These are phyloP conservation scores for Rhinolophus ferrumequinum DNA, from an alignment of 2,113 vertebrate species.

Conservation along the genomic window DNA sequence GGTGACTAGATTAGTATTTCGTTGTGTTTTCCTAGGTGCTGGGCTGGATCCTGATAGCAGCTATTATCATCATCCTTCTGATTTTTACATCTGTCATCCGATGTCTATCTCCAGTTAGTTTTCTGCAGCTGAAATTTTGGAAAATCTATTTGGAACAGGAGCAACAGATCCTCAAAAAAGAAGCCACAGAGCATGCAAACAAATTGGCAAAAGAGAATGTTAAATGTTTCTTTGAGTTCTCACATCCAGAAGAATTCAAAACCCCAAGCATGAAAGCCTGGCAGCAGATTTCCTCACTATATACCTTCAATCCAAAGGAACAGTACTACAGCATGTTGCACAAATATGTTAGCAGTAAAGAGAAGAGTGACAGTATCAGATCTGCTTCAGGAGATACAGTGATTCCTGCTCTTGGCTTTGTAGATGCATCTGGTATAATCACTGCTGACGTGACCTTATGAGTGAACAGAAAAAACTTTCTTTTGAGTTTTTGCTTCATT, in stretches of 20 bases:
- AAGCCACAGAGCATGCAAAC: slow-evolving; percentile 82
- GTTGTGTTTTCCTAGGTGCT: slow-evolving; percentile 80
- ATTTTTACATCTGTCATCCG: slow-evolving; percentile 68
- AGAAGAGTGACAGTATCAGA: accelerated
- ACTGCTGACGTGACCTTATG: neutral
- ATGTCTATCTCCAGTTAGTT: slow-evolving; percentile 86
- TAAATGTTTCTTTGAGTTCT: slow-evolving; percentile 86
- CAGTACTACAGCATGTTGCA: slow-evolving; percentile 88
- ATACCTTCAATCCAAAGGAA: slow-evolving; percentile 72
- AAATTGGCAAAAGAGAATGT: slow-evolving; percentile 87
- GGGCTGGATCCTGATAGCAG: slow-evolving; percentile 88
- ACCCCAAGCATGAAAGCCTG: slow-evolving; percentile 85
- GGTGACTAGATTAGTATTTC: neutral
- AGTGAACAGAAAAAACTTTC: neutral
- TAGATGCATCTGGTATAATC: slow-evolving; percentile 66
- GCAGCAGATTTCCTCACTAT: slow-evolving; percentile 84
- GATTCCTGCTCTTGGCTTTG: slow-evolving; percentile 62
- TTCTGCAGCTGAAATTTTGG: slow-evolving; percentile 88
- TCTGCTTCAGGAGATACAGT: accelerated
- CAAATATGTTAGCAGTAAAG: slow-evolving; percentile 67
- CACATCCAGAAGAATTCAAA: neutral
- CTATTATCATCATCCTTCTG: slow-evolving; percentile 73
- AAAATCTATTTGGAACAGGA: slow-evolving; percentile 86
- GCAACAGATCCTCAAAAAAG: slow-evolving; percentile 72
- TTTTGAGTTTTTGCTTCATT: neutral